Base-by-base conservation (phyloP, 1,140 invertebrate genomes). In the Ganaspis sp. region DNA sequence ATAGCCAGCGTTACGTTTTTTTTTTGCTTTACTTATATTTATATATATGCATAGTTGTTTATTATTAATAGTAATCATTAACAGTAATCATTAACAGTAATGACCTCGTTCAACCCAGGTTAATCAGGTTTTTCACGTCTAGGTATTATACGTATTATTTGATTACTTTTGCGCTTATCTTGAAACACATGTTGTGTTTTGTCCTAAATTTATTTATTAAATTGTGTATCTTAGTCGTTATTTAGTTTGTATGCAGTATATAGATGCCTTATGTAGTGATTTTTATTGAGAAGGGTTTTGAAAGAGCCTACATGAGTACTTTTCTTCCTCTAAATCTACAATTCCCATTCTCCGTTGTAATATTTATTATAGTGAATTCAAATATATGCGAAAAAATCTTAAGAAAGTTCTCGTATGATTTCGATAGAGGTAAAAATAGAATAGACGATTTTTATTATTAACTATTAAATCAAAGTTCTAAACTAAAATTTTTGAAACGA, bases 141-240 rank as follows among this genome's bases (percentile, higher is more conserved):
- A 12, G 75, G 77, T 80, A 54, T 74, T 38, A 53, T 75, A 75
- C 74, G 76, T 34, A 34, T 34, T 81, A 76, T 86, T 87, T 86
- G 83, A 85, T 87, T 83, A 86, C 76, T 80, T 74, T 78, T 80
- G 76, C 69, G 64, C 71, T 77, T 77, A 26, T 64, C 54, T 64
- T 64, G 58, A 73, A 77, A 72, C 73, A 74, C 15, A 34, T 80
- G 64, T 42, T n/a, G 64, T 72, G 76, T 80, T 64, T 73, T 37
- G 70, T 64, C 19, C 74, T 79, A 73, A 38, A 64, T 74, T 71
- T 45, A 49, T 79, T 73, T 42, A 76, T 79, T 74, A 64, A 73
- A 64, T 19, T 75, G 40, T 72, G n/a, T 72, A 45, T 15, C 58
- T 34, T n/a, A 75, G 72, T 69, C 69, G 37, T 69, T 74, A 21